phyloP scores from a whole-genome alignment of 2,888 invertebrate genomes.

The Lithosia quadra region DNA sequence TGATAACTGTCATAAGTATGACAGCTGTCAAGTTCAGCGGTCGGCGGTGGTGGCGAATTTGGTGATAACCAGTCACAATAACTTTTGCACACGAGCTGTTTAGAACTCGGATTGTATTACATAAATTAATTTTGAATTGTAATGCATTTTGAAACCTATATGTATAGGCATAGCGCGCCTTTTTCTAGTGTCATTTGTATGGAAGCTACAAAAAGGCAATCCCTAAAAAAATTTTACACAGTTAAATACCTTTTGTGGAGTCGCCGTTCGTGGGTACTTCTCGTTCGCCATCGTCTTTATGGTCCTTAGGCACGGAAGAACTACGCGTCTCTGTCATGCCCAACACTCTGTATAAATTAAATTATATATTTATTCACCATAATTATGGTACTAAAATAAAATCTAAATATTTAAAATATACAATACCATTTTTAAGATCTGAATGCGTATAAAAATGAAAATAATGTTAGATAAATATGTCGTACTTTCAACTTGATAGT shows the following conservation, averaged over 20 bases:
- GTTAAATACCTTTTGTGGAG: conserved; percentile 46
- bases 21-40: too few relatives aligned
- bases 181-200: background rate
- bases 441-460: background rate
- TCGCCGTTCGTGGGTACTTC: conserved; percentile 25
- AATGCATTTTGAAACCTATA: too few relatives aligned
- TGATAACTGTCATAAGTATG: too few relatives aligned
- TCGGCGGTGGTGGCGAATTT: too few relatives aligned
- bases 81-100: too few relatives aligned
- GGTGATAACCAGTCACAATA: too few relatives aligned
- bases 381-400: background rate
- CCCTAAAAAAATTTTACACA: background rate
- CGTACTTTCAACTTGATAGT: background rate
- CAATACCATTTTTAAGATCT: background rate
- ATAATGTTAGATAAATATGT: background rate
- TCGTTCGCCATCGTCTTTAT: conserved; percentile 60
- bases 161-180: too few relatives aligned
- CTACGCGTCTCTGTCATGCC: conserved; percentile 72
- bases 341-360: conserved; percentile 67
- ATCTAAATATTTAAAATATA: background rate
- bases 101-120: too few relatives aligned
- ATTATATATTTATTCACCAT: background rate
- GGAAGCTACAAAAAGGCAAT: too few relatives aligned
- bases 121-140: too few relatives aligned
- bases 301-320: conserved; percentile 77